Conservation (phyloP, 2,888 invertebrate species). For the Eutolmus rufibarbis region DNA sequence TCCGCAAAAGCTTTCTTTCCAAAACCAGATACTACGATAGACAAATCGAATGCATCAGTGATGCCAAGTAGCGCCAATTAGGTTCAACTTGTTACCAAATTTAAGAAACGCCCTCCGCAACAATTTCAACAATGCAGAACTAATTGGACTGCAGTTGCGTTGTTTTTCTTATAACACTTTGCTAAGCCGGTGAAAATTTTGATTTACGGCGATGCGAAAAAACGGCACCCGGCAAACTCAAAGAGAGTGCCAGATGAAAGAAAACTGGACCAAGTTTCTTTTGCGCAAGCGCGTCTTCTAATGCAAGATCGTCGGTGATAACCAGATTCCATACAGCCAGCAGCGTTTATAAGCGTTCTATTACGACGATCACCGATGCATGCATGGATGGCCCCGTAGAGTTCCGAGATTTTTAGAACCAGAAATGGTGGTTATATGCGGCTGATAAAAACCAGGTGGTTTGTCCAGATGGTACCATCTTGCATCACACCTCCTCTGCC, state of each 20-base stretch:
- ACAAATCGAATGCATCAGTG: background rate
- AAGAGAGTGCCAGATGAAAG: background rate
- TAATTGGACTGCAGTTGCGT: background rate
- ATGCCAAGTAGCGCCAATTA: background rate
- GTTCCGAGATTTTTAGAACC: background rate
- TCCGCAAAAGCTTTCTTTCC: no score
- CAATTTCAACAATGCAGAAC: background rate
- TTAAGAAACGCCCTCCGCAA: background rate
- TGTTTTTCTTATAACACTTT: background rate
- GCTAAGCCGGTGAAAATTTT: background rate
- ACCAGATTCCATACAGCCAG: background rate
- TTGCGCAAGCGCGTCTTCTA: background rate
- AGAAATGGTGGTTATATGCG: background rate
- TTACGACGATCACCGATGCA: background rate
- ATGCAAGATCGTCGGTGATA: background rate
- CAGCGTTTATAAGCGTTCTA: background rate
- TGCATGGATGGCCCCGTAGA: background rate
- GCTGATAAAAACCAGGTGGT: background rate
- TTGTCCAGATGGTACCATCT: background rate
- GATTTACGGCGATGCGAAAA: background rate
- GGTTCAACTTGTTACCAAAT: background rate
- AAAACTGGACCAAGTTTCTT: background rate
- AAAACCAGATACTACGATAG: background rate
- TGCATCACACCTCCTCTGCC: background rate
- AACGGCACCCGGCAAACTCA: background rate